Evolutionary conservation across 2,113 vertebrate genomes (phyloP).

Genomic region (Chauna torquata): DNA sequence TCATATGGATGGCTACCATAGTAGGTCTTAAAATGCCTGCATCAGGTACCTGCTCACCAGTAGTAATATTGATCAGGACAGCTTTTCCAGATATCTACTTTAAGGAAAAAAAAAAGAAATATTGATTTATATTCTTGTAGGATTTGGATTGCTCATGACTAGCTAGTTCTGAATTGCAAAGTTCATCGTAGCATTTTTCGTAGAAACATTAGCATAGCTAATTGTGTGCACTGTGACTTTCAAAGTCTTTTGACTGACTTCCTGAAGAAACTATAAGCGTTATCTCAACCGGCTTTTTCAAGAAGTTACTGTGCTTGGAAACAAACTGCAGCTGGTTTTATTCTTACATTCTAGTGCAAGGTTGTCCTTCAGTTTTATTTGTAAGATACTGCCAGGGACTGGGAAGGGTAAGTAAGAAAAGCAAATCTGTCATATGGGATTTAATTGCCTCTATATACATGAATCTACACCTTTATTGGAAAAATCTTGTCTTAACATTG

Average conservation of each 20-base stretch:
- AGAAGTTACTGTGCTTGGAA: neutral
- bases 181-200: neutral
- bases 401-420: neutral
- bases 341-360: neutral
- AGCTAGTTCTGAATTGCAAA: neutral
- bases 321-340: neutral
- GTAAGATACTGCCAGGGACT: neutral
- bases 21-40: neutral
- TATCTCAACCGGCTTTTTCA: neutral
- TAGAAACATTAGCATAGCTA: neutral
- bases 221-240: neutral
- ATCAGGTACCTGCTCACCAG: neutral
- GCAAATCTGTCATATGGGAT: neutral
- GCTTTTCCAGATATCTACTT: neutral
- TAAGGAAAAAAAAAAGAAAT: neutral
- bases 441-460: accelerated
- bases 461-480: neutral
- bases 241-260: neutral
- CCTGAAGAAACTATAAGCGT: neutral
- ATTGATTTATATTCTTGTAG: neutral
- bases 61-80: neutral
- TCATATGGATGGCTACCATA: neutral
- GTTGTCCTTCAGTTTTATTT: neutral
- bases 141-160: neutral
- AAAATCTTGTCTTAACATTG: neutral